Conservation (phyloP, 2,888 invertebrate genomes). For the Aricia artaxerxes region DNA sequence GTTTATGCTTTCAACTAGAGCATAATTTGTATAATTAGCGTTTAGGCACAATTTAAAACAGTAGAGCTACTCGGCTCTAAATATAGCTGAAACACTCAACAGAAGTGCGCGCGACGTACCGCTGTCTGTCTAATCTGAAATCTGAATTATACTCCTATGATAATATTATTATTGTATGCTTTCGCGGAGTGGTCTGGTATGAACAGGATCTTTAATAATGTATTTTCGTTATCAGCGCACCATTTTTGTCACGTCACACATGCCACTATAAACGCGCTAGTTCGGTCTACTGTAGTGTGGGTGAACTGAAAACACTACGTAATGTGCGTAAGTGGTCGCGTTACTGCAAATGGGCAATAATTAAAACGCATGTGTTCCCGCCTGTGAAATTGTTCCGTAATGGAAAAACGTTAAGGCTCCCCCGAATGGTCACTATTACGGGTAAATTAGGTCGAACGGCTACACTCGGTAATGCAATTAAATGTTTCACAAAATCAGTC, state of each 20-base stretch:
- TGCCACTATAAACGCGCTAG: too few relatives aligned
- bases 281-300: background rate
- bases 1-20: constrained; percentile 15
- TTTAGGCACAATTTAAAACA: background rate
- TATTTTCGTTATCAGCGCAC: too few relatives aligned
- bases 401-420: constrained; percentile 18
- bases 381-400: constrained; percentile 27
- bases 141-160: too few relatives aligned
- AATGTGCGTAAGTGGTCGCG: background rate
- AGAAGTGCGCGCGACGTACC: too few relatives aligned
- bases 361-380: constrained; percentile 29
- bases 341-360: constrained; percentile 29
- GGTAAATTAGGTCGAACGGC: background rate
- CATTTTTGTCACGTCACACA: too few relatives aligned
- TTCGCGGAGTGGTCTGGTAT: too few relatives aligned
- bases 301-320: constrained; percentile 15
- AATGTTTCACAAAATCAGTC: background rate
- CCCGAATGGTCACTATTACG: background rate
- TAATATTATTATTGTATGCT: too few relatives aligned
- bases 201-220: too few relatives aligned
- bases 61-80: too few relatives aligned
- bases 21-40: background rate
- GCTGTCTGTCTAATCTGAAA: too few relatives aligned
- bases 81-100: too few relatives aligned
- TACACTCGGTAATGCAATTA: background rate